Evolutionary conservation across 1,140 invertebrate genomes (phyloP).

Genomic region (Chrysomallon squamiferum): DNA sequence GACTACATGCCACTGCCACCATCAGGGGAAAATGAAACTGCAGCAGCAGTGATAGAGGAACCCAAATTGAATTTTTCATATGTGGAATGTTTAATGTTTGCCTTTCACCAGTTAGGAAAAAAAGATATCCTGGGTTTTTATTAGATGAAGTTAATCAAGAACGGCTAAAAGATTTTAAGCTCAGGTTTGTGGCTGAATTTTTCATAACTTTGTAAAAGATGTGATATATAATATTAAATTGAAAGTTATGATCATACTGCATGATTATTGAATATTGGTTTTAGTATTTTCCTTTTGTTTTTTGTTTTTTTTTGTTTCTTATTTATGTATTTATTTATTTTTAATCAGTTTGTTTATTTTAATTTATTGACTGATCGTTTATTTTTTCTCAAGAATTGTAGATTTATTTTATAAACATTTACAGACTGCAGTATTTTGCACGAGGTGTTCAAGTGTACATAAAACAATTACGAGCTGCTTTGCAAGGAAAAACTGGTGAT

Average conservation of each 20-base stretch:
- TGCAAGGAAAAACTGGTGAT: slow-evolving; percentile 77
- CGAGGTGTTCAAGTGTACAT: slow-evolving; percentile 91
- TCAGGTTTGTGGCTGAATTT: slow-evolving; percentile 66
- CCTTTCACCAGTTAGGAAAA: slow-evolving; percentile 88
- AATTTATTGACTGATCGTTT: too few species aligned
- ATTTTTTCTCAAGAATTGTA: too few species aligned
- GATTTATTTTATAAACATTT: slow-evolving; percentile 7
- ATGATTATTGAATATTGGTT: too few species aligned
- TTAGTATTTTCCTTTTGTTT: too few species aligned
- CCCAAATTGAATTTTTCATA: slow-evolving; percentile 89
- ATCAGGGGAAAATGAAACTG: slow-evolving; percentile 66
- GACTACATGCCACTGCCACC: slow-evolving; percentile 77
- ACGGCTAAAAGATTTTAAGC: slow-evolving; percentile 85
- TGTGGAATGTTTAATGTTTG: slow-evolving; percentile 90
- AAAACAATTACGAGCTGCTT: slow-evolving; percentile 85
- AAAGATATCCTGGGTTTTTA: slow-evolving; percentile 80
- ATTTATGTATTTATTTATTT: too few species aligned
- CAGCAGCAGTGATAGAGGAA: slow-evolving; percentile 63
- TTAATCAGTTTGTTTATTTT: too few species aligned
- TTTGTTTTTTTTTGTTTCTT: too few species aligned
- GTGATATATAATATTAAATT: too few species aligned
- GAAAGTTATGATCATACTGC: too few species aligned
- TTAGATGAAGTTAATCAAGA: slow-evolving; percentile 74
- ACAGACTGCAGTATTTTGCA: slow-evolving; percentile 87
- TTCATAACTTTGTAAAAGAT: too few species aligned